Evolutionary conservation across 2,888 invertebrate genomes (phyloP).

Genomic region (Ypsolopha sequella): DNA sequence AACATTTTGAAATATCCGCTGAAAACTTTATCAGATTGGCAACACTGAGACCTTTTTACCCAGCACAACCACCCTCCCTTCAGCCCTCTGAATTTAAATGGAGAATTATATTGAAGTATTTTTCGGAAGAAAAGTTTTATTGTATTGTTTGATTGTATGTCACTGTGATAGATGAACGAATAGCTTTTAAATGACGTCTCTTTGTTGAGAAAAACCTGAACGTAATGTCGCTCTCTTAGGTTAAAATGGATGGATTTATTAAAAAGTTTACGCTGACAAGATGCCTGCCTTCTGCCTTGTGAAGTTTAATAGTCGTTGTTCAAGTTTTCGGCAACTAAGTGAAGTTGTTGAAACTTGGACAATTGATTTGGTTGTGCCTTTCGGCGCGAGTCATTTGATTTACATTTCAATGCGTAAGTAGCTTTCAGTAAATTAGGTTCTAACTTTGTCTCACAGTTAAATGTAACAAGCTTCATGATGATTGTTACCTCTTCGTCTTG

Average conservation of each 20-base stretch:
- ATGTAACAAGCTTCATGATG: too few species aligned
- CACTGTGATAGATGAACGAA: slow-evolving; percentile 65
- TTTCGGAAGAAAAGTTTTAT: slow-evolving; percentile 66
- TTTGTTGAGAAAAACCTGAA: slow-evolving; percentile 40
- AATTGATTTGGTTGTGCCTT: slow-evolving; percentile 1
- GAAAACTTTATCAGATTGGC: too few species aligned
- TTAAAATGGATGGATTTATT: slow-evolving; percentile 52
- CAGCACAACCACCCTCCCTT: slow-evolving; percentile 29
- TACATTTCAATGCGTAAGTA: background rate
- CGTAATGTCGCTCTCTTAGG: slow-evolving; percentile 30
- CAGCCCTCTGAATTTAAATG: slow-evolving; percentile 59
- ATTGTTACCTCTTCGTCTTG: too few species aligned
- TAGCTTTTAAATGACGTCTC: slow-evolving; percentile 50
- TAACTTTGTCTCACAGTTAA: background rate
- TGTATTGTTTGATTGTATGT: slow-evolving; percentile 70
- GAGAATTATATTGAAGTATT: slow-evolving; percentile 69
- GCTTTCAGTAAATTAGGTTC: background rate
- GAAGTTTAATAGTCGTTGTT: slow-evolving; percentile 46
- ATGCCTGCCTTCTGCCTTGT: slow-evolving; percentile 12
- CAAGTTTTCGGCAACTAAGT: slow-evolving; percentile 25
- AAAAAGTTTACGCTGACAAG: slow-evolving; percentile 46
- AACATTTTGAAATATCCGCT: too few species aligned
- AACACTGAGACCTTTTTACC: too few species aligned
- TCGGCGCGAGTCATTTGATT: background rate
- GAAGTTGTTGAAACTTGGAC: slow-evolving; percentile 21